A percentile compares a stretch with the other conserved stretches of the same genome.
Evolutionary conservation across 2,888 invertebrate species (phyloP).

Genomic region (Tinea pellionella): DNA sequence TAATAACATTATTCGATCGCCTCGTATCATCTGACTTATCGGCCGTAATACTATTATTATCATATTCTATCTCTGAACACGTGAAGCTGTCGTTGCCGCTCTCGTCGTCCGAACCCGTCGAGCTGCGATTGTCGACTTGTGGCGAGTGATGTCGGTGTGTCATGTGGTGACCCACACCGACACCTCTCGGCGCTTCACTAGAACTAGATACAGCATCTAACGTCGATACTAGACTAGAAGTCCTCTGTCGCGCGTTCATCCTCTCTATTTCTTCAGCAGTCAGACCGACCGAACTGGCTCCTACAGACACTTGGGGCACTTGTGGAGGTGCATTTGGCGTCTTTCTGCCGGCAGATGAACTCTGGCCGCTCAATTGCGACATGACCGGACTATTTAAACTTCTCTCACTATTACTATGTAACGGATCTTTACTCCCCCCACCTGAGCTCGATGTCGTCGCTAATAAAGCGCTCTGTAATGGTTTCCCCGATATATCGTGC

Average conservation of each 20-base stretch:
- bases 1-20: constrained; percentile 61
- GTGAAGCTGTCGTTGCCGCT: constrained; percentile 97
- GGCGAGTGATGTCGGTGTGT: constrained; percentile 80
- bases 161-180: constrained; percentile 74
- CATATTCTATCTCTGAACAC: constrained; percentile 97
- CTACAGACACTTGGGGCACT: constrained; percentile 74
- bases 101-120: constrained; percentile 86
- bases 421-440: constrained; percentile 87
- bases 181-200: constrained; percentile 81
- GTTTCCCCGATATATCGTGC: constrained; percentile 94
- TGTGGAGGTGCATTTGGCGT: constrained; percentile 76
- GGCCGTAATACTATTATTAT: constrained; percentile 86
- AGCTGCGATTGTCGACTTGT: constrained; percentile 79
- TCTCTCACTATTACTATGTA: constrained; percentile 91
- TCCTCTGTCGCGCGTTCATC: constrained; percentile 86
- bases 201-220: constrained; percentile 94
- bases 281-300: constrained; percentile 80
- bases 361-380: constrained; percentile 90
- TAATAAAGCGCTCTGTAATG: constrained; percentile 86
- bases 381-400: constrained; percentile 93
- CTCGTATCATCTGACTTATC: constrained; percentile 78
- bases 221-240: constrained; percentile 91
- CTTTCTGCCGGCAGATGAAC: constrained; percentile 83
- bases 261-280: constrained; percentile 95
- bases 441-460: constrained; percentile 92